Base-by-base conservation (phyloP, 2,888 invertebrate species). In the Nomada ferruginata region DNA sequence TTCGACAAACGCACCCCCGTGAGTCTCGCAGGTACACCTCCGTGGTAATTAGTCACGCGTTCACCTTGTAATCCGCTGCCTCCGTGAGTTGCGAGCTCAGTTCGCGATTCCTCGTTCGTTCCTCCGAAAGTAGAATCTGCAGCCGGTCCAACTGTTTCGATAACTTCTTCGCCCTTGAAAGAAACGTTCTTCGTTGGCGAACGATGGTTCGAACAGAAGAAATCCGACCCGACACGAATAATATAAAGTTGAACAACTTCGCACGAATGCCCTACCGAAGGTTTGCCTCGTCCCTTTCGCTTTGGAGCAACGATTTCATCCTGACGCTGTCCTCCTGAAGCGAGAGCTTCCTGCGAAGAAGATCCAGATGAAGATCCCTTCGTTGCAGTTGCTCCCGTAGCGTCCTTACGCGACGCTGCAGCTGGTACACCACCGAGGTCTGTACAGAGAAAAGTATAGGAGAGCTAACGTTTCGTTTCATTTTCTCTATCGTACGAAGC, bases 371-470 rank as follows among this genome's bases (percentile, higher is more conserved):
- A 57, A 98, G 95, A 92, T 99, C 99, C 90, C 98, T 96, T 76
- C 98, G 96, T 91, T 98, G 98, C 47, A 98, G 95, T 93, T 99
- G 98, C 92, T 98, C 98, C 68, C 98, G 95, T 18, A 98, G 94
- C 10, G 97, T 97, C 86, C 98, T 96, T 53, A 98, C 96, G 84
- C 98, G 95, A 80, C 98, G 95, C 94, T 98, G 98, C 55, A 98
- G 95, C 92, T 97, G 98, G 94, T 98, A 98, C 69, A 98, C 97
- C n/a, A 97, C 96, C 10, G 96, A 97, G 36, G 97, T 97, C 97
- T 97, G 94, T 59, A 93, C 93, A 76, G 73, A 20, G 59, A 23
- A 57, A 44, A 11, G n/a, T 59, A 50, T 15, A 10, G 15, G 29
- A 50, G 23, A 50, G 15, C 44, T 44, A 44, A 44, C 44, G 29